Evolutionary conservation across 1,140 invertebrate species (phyloP).

Genomic region (Kradibia gibbosae): DNA sequence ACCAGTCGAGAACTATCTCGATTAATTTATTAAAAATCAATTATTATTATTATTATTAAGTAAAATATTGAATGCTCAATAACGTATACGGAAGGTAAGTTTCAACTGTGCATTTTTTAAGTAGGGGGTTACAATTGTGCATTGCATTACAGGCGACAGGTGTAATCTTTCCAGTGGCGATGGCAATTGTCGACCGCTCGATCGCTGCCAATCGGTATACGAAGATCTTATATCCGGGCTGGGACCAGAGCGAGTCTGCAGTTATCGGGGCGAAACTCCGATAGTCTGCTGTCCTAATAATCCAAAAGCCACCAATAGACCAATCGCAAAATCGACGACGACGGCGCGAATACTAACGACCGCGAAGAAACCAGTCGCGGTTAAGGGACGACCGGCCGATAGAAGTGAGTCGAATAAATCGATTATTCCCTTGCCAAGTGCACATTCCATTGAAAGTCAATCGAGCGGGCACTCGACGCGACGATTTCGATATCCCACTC

Average conservation of each 20-base stretch:
- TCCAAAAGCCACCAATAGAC: neutral
- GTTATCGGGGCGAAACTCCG: conserved; percentile 37
- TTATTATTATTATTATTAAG: no score
- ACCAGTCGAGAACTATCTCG: no score
- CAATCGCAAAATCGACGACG: neutral
- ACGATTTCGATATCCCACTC: no score
- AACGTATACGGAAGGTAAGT: no score
- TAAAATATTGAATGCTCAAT: no score
- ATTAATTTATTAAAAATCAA: no score
- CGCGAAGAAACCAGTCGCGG: conserved; percentile 21
- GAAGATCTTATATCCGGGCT: conserved; percentile 55
- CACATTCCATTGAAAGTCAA: no score
- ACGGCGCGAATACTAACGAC: conserved; percentile 5
- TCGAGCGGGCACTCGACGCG: no score
- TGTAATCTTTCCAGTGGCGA: conserved; percentile 48
- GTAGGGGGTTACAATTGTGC: no score
- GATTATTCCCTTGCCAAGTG: no score
- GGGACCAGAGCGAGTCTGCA: conserved; percentile 50
- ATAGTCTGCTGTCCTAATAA: conserved; percentile 63
- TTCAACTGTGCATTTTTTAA: no score
- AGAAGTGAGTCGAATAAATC: no score
- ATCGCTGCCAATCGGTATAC: conserved; percentile 57
- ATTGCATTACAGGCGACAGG: conserved; percentile 50
- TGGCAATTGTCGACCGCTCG: conserved; percentile 55
- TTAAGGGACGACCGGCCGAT: neutral